Evolutionary conservation across 2,113 vertebrate genomes (phyloP).

Genomic region (Heterotis niloticus): DNA sequence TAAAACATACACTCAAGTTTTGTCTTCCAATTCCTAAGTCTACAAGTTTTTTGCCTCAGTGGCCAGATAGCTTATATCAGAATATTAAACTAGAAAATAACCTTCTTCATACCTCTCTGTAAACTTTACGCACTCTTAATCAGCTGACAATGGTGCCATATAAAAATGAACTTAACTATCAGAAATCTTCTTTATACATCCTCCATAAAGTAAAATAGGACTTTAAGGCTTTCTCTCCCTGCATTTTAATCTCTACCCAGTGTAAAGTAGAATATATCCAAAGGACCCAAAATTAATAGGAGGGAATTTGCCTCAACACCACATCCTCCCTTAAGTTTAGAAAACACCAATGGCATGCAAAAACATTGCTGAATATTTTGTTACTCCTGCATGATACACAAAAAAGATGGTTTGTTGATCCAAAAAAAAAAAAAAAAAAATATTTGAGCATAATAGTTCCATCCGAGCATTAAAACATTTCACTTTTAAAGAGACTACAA

Average conservation of each 20-base stretch:
- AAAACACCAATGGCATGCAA: conserved; percentile 14
- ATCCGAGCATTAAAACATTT: conserved; percentile 77
- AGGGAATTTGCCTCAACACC: conserved; percentile 19
- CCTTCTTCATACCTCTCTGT: too few relatives aligned
- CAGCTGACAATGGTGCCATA: too few relatives aligned
- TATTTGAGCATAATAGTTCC: conserved; percentile 81
- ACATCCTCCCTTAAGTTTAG: conserved; percentile 25
- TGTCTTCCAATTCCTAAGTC: too few relatives aligned
- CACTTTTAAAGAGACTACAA: conserved; percentile 73
- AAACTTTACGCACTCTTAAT: too few relatives aligned
- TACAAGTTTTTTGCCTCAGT: too few relatives aligned
- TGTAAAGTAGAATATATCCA: neutral
- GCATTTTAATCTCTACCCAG: neutral
- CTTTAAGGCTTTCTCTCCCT: conserved; percentile 12
- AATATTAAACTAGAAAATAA: too few relatives aligned
- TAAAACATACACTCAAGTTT: too few relatives aligned
- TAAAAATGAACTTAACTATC: too few relatives aligned
- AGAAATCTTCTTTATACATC: too few relatives aligned
- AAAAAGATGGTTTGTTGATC: too few relatives aligned
- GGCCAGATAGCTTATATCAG: too few relatives aligned
- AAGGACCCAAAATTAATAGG: neutral
- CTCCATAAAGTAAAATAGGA: neutral
- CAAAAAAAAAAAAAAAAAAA: conserved; percentile 68
- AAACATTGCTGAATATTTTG: conserved; percentile 1
- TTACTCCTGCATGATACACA: conserved; percentile 8